Percentiles rank a stretch among this genome's conserved stretches.
Evolutionary conservation across 2,888 invertebrate species (phyloP).

Genomic region (Drosophila kanekoi): DNA sequence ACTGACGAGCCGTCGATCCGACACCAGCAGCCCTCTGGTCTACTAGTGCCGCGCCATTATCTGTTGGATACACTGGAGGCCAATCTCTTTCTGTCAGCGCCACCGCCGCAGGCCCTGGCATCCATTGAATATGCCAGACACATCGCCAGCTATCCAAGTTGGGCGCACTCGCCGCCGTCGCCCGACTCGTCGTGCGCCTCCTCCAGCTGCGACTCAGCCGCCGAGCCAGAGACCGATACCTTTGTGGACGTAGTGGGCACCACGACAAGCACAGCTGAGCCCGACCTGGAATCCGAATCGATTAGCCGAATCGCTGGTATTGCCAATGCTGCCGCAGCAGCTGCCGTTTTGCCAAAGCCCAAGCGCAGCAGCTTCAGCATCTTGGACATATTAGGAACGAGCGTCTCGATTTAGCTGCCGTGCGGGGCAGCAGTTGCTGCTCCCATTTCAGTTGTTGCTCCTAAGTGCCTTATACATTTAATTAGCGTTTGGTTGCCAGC

Average conservation of each 20-base stretch:
- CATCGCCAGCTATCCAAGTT: constrained; percentile 71
- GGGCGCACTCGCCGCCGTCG: constrained; percentile 71
- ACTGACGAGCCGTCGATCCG: constrained; percentile 42
- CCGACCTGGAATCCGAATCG: constrained; percentile 39
- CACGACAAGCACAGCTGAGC: constrained; percentile 37
- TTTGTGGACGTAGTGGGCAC: constrained; percentile 81
- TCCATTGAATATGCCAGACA: constrained; percentile 71
- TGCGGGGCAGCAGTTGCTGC: constrained; percentile 20
- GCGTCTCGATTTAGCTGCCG: constrained; percentile 53
- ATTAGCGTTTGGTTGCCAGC: constrained; percentile 66
- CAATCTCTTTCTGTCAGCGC: constrained; percentile 71
- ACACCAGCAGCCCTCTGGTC: constrained; percentile 24
- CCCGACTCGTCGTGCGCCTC: constrained; percentile 64
- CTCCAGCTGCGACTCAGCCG: constrained; percentile 43
- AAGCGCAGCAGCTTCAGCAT: constrained; percentile 83
- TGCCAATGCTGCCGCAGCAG: constrained; percentile 9
- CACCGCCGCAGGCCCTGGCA: constrained; percentile 48
- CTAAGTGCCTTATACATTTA: constrained; percentile 72
- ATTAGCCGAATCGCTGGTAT: constrained; percentile 35
- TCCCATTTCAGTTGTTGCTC: constrained; percentile 60
- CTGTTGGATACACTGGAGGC: constrained; percentile 66
- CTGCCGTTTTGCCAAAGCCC: constrained; percentile 52
- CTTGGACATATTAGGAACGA: constrained; percentile 82
- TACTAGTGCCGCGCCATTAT: constrained; percentile 59
- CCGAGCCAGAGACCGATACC: constrained; percentile 60